Base-by-base conservation (phyloP, 2,797 vertebrate genomes). In the Channallabes apus region DNA sequence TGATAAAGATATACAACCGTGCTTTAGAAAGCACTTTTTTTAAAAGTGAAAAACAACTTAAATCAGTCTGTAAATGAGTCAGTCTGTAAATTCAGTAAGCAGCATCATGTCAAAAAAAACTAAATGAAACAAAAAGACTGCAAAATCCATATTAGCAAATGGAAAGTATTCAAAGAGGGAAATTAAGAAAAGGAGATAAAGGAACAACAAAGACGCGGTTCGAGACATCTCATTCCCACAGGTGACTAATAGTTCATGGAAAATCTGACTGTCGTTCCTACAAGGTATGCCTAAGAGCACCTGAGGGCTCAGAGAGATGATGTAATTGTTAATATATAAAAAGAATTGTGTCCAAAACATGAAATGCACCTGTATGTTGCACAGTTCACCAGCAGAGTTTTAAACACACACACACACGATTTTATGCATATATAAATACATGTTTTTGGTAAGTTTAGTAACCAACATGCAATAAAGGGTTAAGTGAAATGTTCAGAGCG, bases 181-280 rank as follows among this genome's bases (percentile, higher is more conserved):
- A 68, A 64, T 77, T 46, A 61, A 75, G 79, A 76, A 54, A 62
- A 58, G 20, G 6, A 71, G 80, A 14, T 7, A 22, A 22, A 76
- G 84, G 20, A 87, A 84, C 56, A 71, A 76, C 64, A 77, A 38
- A 81, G 41, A 79, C 38, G 27, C 79, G 68, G 12, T 58, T 27
- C 86, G 84, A 35, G 20, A 85, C 85, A 0, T 71, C 89, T 35
- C 32, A 82, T 3, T 89, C 89, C 89, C 88, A 1, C 1, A 62
- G 69, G 6, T 82, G 72, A 88, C 64, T 76, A 22, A 59, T 38
- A 83, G 24, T 46, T 91, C 78, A 91, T 87, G 90, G 91, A 93
- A 92, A 90, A 73, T 38, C 8, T 32, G 82, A 82, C 22, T 14
- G n/a, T 24, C 68, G 68, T 81, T 88, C 88, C 84, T 83, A 85